Conservation (phyloP, 2,888 invertebrate species). For the Sclerodermus sp. region DNA sequence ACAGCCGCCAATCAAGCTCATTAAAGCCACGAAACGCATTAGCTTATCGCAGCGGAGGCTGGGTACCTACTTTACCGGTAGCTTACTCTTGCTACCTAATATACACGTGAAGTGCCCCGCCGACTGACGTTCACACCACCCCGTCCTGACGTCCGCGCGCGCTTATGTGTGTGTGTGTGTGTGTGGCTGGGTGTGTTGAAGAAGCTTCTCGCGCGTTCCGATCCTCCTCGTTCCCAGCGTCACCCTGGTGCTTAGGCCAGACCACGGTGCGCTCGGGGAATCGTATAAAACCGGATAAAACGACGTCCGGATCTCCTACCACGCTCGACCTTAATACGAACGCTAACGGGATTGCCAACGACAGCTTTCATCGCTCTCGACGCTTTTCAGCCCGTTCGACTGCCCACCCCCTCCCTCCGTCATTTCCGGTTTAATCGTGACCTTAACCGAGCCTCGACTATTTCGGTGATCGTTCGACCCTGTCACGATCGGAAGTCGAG, state of each 20-base stretch:
- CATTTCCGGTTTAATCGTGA: too few relatives aligned
- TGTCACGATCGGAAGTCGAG: too few relatives aligned
- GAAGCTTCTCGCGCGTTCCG: constrained; percentile 1
- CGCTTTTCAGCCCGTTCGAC: constrained; percentile 19
- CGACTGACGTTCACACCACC: constrained; percentile 15
- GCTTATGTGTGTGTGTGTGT: too few relatives aligned
- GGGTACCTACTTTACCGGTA: constrained; percentile 43
- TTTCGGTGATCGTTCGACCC: too few relatives aligned
- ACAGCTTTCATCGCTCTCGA: constrained; percentile 18
- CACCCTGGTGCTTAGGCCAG: background rate
- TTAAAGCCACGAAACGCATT: constrained; percentile 52
- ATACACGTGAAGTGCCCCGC: constrained; percentile 35
- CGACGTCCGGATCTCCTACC: constrained; percentile 3
- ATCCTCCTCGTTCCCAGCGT: background rate
- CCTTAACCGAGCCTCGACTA: too few relatives aligned
- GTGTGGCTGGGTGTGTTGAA: too few relatives aligned
- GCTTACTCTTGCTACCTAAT: constrained; percentile 42
- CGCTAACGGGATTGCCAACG: constrained; percentile 27
- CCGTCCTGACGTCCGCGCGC: constrained; percentile 10
- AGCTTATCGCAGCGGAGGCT: constrained; percentile 45
- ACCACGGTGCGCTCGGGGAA: constrained; percentile 9
- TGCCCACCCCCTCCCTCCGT: constrained; percentile 21
- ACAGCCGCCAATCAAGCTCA: constrained; percentile 47
- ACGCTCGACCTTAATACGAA: constrained; percentile 26
- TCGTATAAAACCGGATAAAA: constrained; percentile 15